phyloP scores from a whole-genome alignment of 2,888 invertebrate genomes.

The Baccha elongata region DNA sequence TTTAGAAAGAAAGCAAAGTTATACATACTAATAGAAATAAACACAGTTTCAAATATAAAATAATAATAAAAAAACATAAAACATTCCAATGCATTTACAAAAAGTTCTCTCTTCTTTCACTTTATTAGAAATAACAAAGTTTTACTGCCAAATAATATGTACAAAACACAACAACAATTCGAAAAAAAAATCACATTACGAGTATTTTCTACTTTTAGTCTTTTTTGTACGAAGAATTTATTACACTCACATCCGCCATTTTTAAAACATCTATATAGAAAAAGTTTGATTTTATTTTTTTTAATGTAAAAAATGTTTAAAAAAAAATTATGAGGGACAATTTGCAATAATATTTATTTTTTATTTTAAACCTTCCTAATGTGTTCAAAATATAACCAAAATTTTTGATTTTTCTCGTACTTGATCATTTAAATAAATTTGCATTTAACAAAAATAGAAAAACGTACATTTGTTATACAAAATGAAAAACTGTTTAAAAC shows the following conservation, averaged over 20 bases:
- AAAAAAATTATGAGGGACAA: background rate
- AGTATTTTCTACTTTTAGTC: slow-evolving; percentile 6
- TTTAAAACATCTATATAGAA: background rate
- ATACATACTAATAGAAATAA: slow-evolving; percentile 39
- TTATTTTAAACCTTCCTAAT: too few relatives aligned
- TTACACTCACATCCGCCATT: background rate
- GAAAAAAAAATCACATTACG: background rate
- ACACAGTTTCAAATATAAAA: slow-evolving; percentile 25
- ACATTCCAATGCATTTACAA: slow-evolving; percentile 67
- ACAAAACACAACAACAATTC: slow-evolving; percentile 42
- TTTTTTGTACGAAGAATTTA: background rate
- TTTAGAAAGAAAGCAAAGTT: slow-evolving; percentile 35
- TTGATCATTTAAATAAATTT: too few relatives aligned
- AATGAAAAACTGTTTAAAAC: too few relatives aligned
- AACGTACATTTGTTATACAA: too few relatives aligned
- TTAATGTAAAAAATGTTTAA: background rate
- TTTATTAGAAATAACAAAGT: slow-evolving; percentile 20
- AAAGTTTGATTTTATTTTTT: background rate
- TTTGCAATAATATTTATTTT: background rate
- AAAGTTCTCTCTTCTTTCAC: slow-evolving; percentile 35
- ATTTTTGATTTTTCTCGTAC: too few relatives aligned
- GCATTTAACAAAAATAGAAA: too few relatives aligned
- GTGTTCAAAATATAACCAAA: too few relatives aligned
- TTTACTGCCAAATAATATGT: slow-evolving; percentile 69
- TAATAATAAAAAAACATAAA: slow-evolving; percentile 32